Evolutionary conservation across 2,888 invertebrate species (phyloP).

Genomic region (Physocephala rufipes): DNA sequence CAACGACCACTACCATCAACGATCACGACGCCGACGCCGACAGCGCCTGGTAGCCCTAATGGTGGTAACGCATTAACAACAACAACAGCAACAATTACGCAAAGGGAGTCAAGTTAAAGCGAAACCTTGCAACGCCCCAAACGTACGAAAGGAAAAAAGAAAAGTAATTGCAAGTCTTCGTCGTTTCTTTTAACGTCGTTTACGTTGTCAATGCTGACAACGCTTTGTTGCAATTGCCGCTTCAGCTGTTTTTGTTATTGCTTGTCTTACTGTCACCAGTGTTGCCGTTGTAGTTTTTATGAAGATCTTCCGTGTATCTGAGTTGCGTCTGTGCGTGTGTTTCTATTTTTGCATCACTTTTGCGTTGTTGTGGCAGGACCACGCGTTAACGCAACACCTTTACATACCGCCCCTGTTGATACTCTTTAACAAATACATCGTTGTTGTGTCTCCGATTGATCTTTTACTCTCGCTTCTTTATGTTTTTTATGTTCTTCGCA

Average conservation of each 20-base stretch:
- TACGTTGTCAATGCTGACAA: no score
- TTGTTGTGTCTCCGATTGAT: background rate
- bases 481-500: background rate
- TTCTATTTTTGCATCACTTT: slow-evolving; percentile 11
- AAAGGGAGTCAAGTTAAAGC: no score
- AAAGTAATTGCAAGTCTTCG: slow-evolving; percentile 10
- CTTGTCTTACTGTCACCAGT: background rate
- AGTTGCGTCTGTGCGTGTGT: background rate
- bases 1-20: slow-evolving; percentile 38
- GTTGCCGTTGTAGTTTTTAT: background rate
- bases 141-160: background rate
- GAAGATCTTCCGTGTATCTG: no score
- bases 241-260: background rate
- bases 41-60: no score
- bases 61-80: slow-evolving; percentile 15
- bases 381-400: no score
- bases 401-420: background rate
- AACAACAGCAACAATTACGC: slow-evolving; percentile 12
- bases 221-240: background rate
- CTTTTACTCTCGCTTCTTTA: background rate
- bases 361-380: background rate
- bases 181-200: background rate
- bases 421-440: no score
- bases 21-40: no score
- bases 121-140: background rate